Conservation (phyloP, 2,113 vertebrate genomes). For the Rynchops niger region DNA sequence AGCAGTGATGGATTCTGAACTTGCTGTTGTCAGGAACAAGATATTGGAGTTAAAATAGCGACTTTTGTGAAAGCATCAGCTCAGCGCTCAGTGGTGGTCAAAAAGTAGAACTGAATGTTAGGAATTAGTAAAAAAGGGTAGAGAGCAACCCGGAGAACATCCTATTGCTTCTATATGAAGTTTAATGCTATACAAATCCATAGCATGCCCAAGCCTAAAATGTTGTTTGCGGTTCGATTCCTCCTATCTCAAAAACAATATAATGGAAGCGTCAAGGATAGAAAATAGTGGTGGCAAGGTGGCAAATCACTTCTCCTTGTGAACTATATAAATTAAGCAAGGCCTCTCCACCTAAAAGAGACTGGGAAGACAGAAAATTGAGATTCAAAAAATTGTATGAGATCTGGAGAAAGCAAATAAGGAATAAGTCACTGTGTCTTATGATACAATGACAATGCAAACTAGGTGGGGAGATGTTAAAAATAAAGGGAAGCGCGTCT, state of each 20-base stretch:
- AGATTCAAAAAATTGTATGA: background rate
- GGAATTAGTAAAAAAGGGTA: background rate
- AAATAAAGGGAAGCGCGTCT: background rate
- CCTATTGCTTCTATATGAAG: background rate
- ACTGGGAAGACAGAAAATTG: background rate
- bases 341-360: background rate
- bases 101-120: background rate
- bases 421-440: background rate
- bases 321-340: background rate
- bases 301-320: background rate
- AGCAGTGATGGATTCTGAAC: background rate
- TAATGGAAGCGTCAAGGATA: background rate
- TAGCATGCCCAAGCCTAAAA: background rate
- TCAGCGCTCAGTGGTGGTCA: background rate
- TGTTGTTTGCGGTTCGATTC: background rate
- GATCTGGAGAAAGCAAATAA: background rate
- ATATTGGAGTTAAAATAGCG: background rate
- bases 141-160: background rate
- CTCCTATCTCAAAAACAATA: background rate
- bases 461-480: background rate
- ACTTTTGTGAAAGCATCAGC: background rate
- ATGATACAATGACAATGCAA: background rate
- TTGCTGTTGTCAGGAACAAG: background rate
- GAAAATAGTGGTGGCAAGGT: background rate
- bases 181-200: background rate